Evolutionary conservation across 2,113 vertebrate genomes (phyloP).

Genomic region (Poicephalus gulielmi): DNA sequence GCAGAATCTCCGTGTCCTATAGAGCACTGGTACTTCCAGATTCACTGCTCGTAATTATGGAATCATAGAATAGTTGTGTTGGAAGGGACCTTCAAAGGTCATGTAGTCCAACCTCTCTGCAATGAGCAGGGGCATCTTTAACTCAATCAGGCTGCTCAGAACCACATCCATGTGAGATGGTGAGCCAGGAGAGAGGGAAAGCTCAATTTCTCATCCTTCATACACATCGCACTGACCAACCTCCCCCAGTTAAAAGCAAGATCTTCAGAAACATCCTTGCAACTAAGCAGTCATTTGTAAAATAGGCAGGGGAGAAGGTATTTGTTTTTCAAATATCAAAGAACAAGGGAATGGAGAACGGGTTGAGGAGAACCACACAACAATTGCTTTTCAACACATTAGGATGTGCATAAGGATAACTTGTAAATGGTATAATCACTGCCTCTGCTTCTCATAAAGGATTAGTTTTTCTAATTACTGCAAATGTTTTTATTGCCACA

Average conservation of each 20-base stretch:
- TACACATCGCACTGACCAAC: neutral
- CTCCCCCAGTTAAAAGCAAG: neutral
- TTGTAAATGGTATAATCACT: constrained; percentile 30
- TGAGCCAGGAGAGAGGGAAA: neutral
- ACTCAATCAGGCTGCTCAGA: neutral
- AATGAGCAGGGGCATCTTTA: neutral
- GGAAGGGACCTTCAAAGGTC: neutral
- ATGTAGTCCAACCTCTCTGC: neutral
- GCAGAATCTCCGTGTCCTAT: neutral
- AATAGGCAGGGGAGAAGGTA: neutral
- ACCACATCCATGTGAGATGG: neutral
- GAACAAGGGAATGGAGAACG: neutral
- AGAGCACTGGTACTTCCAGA: neutral
- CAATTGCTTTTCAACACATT: constrained; percentile 18
- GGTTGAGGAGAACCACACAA: neutral
- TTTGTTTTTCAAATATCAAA: neutral
- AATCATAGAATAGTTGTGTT: neutral
- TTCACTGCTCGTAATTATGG: neutral
- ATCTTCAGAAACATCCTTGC: neutral
- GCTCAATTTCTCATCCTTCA: neutral
- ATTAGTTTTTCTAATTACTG: constrained; percentile 48
- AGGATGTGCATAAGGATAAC: constrained; percentile 9
- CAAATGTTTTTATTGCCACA: constrained; percentile 55
- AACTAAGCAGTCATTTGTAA: neutral
- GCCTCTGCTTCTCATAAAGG: constrained; percentile 41